These are phyloP conservation scores for Dryocosmus kuriphilus DNA, from an alignment of 2,888 invertebrate species.

Conservation along the genomic window DNA sequence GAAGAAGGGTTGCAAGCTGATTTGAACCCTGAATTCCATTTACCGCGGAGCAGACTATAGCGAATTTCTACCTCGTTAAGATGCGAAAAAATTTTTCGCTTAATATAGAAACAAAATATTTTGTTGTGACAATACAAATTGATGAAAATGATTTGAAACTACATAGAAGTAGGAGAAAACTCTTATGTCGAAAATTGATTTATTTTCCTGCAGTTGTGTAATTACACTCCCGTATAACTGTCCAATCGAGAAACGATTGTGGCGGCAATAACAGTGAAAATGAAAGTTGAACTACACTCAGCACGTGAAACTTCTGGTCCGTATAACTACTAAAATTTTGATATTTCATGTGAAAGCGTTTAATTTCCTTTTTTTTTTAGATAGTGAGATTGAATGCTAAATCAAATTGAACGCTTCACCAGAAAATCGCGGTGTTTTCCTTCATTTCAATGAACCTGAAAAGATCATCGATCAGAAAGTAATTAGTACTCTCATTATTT, in stretches of 20 bases:
- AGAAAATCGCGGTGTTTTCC: not conserved
- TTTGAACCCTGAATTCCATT: not conserved
- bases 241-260: not conserved
- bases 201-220: not conserved
- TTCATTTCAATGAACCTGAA: not conserved
- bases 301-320: not conserved
- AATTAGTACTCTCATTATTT: not conserved
- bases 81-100: too few relatives aligned
- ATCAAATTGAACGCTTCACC: not conserved
- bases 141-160: too few relatives aligned
- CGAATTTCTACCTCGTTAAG: too few relatives aligned
- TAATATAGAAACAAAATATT: too few relatives aligned
- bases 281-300: conserved; percentile 3
- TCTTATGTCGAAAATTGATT: not conserved
- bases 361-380: not conserved
- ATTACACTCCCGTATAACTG: not conserved
- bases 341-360: not conserved
- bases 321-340: not conserved
- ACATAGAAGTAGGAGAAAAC: too few relatives aligned
- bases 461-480: not conserved
- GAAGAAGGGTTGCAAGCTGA: not conserved
- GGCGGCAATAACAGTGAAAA: not conserved
- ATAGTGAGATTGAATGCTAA: not conserved
- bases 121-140: too few relatives aligned
- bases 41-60: not conserved